Base-by-base conservation (phyloP, 2,113 vertebrate species). In the Nematolebias whitei region DNA sequence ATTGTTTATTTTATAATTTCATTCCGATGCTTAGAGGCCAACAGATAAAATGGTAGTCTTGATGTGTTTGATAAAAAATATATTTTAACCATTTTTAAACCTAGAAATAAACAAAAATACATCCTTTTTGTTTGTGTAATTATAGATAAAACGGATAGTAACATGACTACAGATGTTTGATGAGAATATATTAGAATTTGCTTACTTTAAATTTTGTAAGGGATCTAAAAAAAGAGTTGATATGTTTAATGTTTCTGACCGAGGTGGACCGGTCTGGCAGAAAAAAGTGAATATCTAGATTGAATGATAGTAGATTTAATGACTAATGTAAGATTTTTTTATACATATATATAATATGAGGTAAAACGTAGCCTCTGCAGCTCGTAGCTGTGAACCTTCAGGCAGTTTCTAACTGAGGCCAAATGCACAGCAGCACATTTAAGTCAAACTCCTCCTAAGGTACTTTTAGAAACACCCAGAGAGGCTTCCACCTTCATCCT, bases 371-470 rank as follows among this genome's bases (percentile, higher is more conserved):
- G 38, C 12, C 12, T 39, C 38, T 41, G 40, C 6, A 15, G 40
- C 6, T 5, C 40, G 12, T 41, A 15, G 5, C 53, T 38, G 29
- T 65, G 59, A 68, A 73, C 44, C 69, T 55, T 61, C 4, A 12
- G 65, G 68, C 35, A 3, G 26, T 57, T 77, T 26, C 0, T 51
- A 85, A 89, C 78, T 87, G 79, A 87, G 77, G 76, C 71, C 87
- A 76, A 85, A 89, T 85, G 86, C 89, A 87, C 90, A 59, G 86
- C 47, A 38, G 86, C 76, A 89, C 90, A 86, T 92, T 92, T 92
- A 91, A 94, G 91, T 93, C 93, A 50, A 20, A 48, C 74, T n/a
- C n/a, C 26, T 95, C 92, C 93, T 79, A 81, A 90, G 89, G 84
- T 90, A 89, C 92, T 94, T 93, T 87, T 88, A 90, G 93, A 89